Base-by-base conservation (phyloP, 2,888 invertebrate species). In the Blastobasis lacticolella region DNA sequence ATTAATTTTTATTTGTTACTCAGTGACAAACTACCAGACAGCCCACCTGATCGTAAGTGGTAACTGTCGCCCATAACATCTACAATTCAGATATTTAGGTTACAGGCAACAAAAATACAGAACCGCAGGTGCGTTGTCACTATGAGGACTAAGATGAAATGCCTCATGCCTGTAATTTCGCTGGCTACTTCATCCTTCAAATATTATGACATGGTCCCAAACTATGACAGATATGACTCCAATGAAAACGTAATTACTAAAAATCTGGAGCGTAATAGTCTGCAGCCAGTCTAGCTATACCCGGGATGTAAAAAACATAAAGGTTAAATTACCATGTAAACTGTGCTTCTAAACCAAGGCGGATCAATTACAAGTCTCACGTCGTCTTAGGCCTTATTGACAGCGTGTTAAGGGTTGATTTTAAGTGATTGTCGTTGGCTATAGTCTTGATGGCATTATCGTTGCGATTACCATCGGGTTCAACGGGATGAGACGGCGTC, bases 381-480 rank as follows among this genome's bases (percentile, higher is more conserved):
- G 6, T 7, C n/a, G 6, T 43, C 37, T 43, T 43, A 37, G 5
- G 40, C 45, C 49, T 49, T 45, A 45, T 10, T 43, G 43, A 23
- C 37, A 9, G 6, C 44, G 52, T 54, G 48, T 41, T 49, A 40
- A 10, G 40, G 48, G 7, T 23, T 10, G 9, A 7, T 40, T 45
- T 44, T 23, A 23, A 36, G 49, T 10, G 7, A 49, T 9, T 23
- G 49, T 49, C 43, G 44, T 56, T 51, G 51, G 38, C 41, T 10
- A 44, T 10, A 37, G 36, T 46, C 57, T 64, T 66, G 57, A 69
- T 70, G 64, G 66, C 64, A 57, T 62, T 63, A 57, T 67, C 72
- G 68, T 68, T 7, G 37, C 50, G 71, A 72, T 71, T 57, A 62
- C 37, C 49, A 72, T 72, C 68, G 46, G 43, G 10, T 54, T 61